Base-by-base conservation (phyloP, 2,113 vertebrate genomes). In the Podocnemis expansa region DNA sequence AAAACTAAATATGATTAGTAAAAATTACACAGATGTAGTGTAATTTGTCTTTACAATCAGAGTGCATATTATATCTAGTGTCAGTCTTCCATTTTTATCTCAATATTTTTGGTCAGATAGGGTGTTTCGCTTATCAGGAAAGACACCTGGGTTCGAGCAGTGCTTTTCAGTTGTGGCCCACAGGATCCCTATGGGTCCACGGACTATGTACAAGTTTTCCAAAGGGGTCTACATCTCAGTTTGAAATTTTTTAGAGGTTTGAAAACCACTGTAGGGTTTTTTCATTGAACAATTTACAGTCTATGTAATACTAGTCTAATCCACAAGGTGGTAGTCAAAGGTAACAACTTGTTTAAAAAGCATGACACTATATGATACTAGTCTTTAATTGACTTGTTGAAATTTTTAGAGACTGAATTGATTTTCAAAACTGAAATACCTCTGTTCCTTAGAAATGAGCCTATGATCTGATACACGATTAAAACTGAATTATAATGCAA, bases 241-340 rank as follows among this genome's bases (percentile, higher is more conserved):
- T 38, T 3, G n/a, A 21, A 38, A 38, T 22, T 38, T 21, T 38
- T 38, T 70, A 70, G 34, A n/a, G 19, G 19, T 21, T 70, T 70
- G 60, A 70, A 70, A 38, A 38, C 16, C n/a, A 70, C n/a, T 38
- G 34, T 16, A 38, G n/a, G 9, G 34, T 38, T 38, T 38, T 38
- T 70, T 70, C 38, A 70, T 16, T 70, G 34, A 70, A 29, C 25
- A 86, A 78, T 87, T 88, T 89, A 89, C 91, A 95, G 70, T 85
- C 85, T 82, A 2, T 97, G 98, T 97, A 98, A 98, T 98, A 97
- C 97, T 97, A 85, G 54, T 93, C 5, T 82, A 83, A 95, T 90
- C 98, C 98, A 98, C 98, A 97, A n/a, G 98, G 98, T 98, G 98
- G 98, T 97, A 98, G 97, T 98, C 97, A 92, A 98, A 97, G 98